These are phyloP conservation scores for Hydrolagus colliei DNA, from an alignment of 2,797 vertebrate species.

Conservation along the genomic window DNA sequence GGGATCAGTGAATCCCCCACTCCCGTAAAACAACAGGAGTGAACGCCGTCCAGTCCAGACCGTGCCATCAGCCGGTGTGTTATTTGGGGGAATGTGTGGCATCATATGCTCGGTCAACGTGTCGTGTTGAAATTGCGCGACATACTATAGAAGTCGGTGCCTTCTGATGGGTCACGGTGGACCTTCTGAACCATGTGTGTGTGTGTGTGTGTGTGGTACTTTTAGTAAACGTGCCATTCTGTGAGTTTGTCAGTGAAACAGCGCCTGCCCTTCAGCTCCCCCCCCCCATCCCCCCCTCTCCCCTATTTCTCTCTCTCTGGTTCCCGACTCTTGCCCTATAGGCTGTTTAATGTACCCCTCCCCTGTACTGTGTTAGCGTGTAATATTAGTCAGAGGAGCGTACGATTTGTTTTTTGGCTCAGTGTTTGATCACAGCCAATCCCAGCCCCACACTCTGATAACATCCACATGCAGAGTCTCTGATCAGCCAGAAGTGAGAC, in stretches of 20 bases:
- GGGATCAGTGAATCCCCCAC: background rate
- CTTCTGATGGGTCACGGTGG: too few relatives aligned
- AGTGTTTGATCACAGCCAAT: slow-evolving; percentile 49
- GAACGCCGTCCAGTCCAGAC: too few relatives aligned
- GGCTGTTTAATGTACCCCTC: background rate
- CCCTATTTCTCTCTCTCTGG: too few relatives aligned
- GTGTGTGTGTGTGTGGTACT: background rate
- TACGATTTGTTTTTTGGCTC: slow-evolving; percentile 53
- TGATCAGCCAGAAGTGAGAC: slow-evolving; percentile 51
- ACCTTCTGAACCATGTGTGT: background rate
- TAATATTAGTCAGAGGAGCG: slow-evolving; percentile 34
- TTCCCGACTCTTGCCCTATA: background rate
- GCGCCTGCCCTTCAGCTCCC: background rate
- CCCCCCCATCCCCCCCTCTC: too few relatives aligned
- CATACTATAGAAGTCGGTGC: too few relatives aligned
- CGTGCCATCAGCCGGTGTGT: too few relatives aligned
- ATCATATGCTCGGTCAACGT: too few relatives aligned
- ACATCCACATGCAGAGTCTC: slow-evolving; percentile 54
- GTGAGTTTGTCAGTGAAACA: background rate
- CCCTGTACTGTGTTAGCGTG: slow-evolving; percentile 3
- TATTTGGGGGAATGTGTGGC: too few relatives aligned
- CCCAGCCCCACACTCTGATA: slow-evolving; percentile 53
- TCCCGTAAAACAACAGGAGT: too few relatives aligned
- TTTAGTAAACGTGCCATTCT: background rate
- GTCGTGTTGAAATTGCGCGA: too few relatives aligned